Evolutionary conservation across 2,113 vertebrate species (phyloP).

Genomic region (Setophaga kirtlandii): DNA sequence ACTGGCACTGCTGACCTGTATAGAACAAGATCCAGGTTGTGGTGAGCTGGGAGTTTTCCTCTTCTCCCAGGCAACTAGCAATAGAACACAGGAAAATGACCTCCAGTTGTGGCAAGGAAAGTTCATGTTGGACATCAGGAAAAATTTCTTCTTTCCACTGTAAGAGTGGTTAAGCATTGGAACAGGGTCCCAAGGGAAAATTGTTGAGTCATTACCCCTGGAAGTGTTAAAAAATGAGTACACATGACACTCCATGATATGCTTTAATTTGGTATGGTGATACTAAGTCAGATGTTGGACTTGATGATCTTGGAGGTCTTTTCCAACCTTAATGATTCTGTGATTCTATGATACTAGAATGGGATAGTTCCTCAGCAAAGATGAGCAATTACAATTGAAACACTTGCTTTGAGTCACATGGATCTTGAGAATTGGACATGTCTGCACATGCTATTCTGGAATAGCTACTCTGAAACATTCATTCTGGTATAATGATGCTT

Average conservation of each 20-base stretch:
- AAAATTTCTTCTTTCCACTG: background rate
- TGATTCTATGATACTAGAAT: background rate
- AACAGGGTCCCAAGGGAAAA: background rate
- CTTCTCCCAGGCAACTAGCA: background rate
- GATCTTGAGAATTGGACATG: background rate
- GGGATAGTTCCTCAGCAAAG: background rate
- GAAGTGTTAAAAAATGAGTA: background rate
- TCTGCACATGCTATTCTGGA: background rate
- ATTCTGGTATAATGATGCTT: background rate
- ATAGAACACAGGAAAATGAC: background rate
- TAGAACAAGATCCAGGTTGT: background rate
- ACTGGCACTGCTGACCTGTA: rapidly evolving
- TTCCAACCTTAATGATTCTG: background rate
- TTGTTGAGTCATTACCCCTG: background rate
- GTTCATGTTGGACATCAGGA: background rate
- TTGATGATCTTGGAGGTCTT: background rate
- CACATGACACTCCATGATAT: background rate
- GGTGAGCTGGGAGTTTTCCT: background rate
- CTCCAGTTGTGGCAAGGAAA: background rate
- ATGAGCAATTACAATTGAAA: background rate
- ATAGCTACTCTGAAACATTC: background rate
- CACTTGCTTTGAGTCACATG: background rate
- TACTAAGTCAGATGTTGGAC: background rate
- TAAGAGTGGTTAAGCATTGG: background rate
- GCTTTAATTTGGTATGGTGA: background rate